These are phyloP conservation scores for Mythimna ferrago DNA, from an alignment of 2,888 invertebrate genomes.

Conservation along the genomic window DNA sequence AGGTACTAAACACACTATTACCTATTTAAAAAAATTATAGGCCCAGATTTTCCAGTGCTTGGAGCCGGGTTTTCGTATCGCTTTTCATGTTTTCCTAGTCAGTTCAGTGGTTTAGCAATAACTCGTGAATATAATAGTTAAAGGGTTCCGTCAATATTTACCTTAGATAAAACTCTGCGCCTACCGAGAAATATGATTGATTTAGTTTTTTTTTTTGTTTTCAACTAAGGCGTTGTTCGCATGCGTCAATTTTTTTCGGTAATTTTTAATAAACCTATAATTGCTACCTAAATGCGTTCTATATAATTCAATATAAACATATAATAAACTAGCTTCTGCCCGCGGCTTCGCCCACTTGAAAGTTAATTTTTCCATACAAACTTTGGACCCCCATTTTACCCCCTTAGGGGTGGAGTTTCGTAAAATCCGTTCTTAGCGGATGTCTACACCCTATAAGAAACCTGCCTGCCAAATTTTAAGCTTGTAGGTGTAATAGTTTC, in stretches of 20 bases:
- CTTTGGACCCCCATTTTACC: too few relatives aligned
- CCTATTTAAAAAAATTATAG: not conserved
- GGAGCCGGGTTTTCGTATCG: not conserved
- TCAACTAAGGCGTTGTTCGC: slow-evolving; percentile 41
- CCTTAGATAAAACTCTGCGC: slow-evolving; percentile 8
- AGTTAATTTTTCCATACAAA: too few relatives aligned
- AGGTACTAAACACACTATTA: too few relatives aligned
- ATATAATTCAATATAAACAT: not conserved
- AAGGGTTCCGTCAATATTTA: slow-evolving; percentile 34
- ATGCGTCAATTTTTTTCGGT: not conserved
- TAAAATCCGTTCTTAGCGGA: too few relatives aligned
- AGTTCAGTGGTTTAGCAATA: not conserved
- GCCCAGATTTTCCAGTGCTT: not conserved
- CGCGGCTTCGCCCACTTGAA: too few relatives aligned
- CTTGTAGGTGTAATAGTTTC: too few relatives aligned
- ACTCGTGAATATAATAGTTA: not conserved
- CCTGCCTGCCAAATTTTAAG: too few relatives aligned
- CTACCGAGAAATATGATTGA: slow-evolving; percentile 49
- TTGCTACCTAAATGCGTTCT: not conserved
- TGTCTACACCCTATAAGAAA: too few relatives aligned
- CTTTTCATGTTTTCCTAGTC: not conserved
- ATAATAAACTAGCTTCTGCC: not conserved
- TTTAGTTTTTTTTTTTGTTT: slow-evolving; percentile 16
- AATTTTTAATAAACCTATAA: not conserved
- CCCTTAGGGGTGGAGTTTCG: too few relatives aligned